Base-by-base conservation (phyloP, 2,888 invertebrate genomes). In the Nebria salina region DNA sequence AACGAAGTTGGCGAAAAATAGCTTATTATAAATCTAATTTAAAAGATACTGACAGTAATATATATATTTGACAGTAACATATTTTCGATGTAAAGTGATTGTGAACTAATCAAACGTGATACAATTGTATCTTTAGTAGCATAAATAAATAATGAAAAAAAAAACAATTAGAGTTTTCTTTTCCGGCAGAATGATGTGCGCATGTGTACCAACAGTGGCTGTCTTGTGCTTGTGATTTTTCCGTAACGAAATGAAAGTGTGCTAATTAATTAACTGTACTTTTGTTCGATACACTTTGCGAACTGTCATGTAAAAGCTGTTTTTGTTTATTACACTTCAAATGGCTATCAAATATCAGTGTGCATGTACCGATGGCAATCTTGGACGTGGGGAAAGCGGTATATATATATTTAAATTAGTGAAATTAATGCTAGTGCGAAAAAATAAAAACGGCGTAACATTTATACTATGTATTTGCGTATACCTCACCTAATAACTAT, bases 301-400 rank as follows among this genome's bases (percentile, higher is more conserved):
- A 81, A 81, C 76, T 81, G 81, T 81, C 81, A 81, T 81, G 81
- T 81, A 73, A 73, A 76, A 81, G 76, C 81, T 81, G 81, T 81
- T 81, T 81, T 81, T 81, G 81, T 81, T 81, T 81, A 81, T 81
- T 81, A 81, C 81, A 76, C 76, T 81, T 81, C 76, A 81, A 81
- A 81, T 81, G 76, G 76, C 81, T 81, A 81, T 81, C 81, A 81
- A 81, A 81, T 81, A 81, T 81, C 81, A 81, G 76, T 81, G 81
- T 80, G 75, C 80, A 68, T 80, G 80, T 80, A 75, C 75, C 80
- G 80, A 80, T 80, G 80, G 75, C 80, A 80, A 80, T 80, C 80
- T 80, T 13, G 75, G 75, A 80, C 81, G 76, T 76, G 81, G 81
- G 76, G 76, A 81, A 81, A 76, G 76, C 81, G 76, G 81, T 81